Evolutionary conservation across 2,797 vertebrate genomes (phyloP), one percentile per base, ranked within the genome.

Genomic region (Threskiornis aethiopicus): DNA sequence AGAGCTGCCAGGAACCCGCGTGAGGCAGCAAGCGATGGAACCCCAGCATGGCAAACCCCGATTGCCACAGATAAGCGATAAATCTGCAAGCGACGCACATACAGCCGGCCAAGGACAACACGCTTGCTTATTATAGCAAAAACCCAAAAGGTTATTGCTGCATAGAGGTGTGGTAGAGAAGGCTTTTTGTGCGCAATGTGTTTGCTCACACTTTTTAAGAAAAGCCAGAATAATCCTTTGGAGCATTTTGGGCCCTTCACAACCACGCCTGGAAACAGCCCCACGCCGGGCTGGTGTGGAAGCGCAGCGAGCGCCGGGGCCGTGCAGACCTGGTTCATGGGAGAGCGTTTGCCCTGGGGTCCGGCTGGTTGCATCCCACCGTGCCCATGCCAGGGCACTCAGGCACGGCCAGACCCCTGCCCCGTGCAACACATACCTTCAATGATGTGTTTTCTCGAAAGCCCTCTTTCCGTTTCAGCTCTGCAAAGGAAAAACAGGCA

Each of bases 371-470:
- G 1, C 49, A 16, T 0, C 67, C 70, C 80, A 14, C 7, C 26
- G 8, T 15, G 12, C 22, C 77, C 37, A 0, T 1, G 24, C 24
- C 64, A 8, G 20, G 10, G 55, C 21, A 13, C 19, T 10, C 4
- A 0, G 24, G 61, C 73, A 59, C 2, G 0, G 62, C 28, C 62
- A 21, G 47, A 28, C 4, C 35, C 58, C 70, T 2, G 1, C 61
- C 59, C 54, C 4, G 2, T 0, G 7, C 37, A 14, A 37, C 66
- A 71, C 85, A 33, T 98, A 99, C 99, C 99, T 99, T 99, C 99
- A 42, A 99, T 99, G 80, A 99, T 99, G 97, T 99, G 99, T 92
- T 99, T 99, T 94, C 99, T 98, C 58, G 99, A 99, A 54, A 99
- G 98, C 44, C 99, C 99, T 97, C 99, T 98, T 96, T 99, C 99